A percentile compares a stretch with the other conserved stretches of the same genome.
These are phyloP conservation scores for Doryteuthis pealeii DNA, from an alignment of 1,140 invertebrate genomes.

Conservation along the genomic window DNA sequence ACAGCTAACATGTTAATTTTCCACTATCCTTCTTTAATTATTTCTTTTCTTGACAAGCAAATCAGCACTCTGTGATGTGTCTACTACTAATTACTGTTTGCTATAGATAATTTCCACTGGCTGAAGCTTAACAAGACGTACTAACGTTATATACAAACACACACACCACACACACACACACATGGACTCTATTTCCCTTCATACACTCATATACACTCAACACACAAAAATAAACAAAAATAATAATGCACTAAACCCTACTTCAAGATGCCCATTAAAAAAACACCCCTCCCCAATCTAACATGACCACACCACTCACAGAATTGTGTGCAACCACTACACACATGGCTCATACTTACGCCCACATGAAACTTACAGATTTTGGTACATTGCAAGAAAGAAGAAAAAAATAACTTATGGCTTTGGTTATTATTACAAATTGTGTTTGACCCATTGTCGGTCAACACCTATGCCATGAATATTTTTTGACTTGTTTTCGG, in stretches of 20 bases:
- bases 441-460: background rate
- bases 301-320: no score
- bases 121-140: background rate
- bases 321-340: no score
- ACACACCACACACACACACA: background rate
- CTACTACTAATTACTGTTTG: no score
- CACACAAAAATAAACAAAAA: no score
- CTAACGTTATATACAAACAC: no score
- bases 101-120: background rate
- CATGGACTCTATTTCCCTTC: no score
- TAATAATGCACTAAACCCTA: no score
- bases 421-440: background rate
- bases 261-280: no score
- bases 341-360: background rate
- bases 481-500: background rate
- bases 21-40: no score
- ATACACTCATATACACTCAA: no score
- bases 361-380: background rate
- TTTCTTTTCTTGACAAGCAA: no score
- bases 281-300: no score
- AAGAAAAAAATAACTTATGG: background rate
- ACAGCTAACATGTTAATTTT: background rate
- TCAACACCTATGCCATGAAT: conserved; percentile 4
- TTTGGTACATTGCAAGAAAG: conserved; percentile 5
- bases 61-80: conserved; percentile 7